These are phyloP conservation scores for Meloe dianella DNA, from an alignment of 2,888 invertebrate species.

Conservation along the genomic window DNA sequence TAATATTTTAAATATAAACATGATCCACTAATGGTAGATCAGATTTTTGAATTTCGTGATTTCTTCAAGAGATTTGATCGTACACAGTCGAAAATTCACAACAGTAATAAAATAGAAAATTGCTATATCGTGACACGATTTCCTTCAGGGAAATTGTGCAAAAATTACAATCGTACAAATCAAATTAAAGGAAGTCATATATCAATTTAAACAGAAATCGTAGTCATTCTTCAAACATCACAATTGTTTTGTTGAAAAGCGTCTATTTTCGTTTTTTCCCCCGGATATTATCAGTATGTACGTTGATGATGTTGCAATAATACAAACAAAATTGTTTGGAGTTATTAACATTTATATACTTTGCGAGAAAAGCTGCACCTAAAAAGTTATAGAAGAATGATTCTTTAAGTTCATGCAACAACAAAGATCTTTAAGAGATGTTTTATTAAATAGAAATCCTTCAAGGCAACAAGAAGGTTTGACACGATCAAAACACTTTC, in stretches of 20 bases:
- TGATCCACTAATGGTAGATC: neutral
- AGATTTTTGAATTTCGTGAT: neutral
- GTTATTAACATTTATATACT: slow-evolving; percentile 11
- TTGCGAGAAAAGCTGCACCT: slow-evolving; percentile 6
- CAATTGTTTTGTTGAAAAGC: neutral
- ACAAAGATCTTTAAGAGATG: neutral
- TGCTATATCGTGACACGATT: neutral
- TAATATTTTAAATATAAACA: neutral
- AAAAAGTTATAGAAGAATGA: neutral
- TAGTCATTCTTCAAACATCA: neutral
- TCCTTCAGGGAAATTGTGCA: neutral
- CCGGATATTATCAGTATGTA: neutral
- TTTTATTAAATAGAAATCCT: neutral
- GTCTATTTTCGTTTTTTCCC: neutral
- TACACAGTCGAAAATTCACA: neutral
- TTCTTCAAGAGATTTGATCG: neutral
- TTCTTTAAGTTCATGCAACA: neutral
- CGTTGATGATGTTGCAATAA: neutral
- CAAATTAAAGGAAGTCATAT: neutral
- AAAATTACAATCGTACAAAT: neutral
- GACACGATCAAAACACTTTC: neutral
- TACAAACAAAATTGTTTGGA: neutral
- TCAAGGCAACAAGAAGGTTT: neutral
- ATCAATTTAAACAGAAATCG: neutral
- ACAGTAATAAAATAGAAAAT: neutral